Base-by-base conservation (phyloP, 1,140 invertebrate species). In the Chlorops oryzae region DNA sequence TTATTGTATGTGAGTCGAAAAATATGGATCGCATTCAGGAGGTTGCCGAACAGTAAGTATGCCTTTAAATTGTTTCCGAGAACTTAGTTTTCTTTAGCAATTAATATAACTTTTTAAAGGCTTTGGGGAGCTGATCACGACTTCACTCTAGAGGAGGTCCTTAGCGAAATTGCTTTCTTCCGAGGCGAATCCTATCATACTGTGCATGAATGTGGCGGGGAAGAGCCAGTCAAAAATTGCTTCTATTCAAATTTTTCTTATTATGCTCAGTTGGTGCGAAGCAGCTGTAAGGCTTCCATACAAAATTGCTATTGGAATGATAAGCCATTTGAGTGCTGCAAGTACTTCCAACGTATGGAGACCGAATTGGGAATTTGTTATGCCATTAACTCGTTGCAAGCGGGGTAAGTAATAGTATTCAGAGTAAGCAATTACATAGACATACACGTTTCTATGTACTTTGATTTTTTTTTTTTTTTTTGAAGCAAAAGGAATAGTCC, bases 341-440 rank as follows among this genome's bases (percentile, higher is more conserved):
- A 75, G 42, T 80, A 81, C 57, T 85, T 86, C 54, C 70, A 74
- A 47, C 75, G 75, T 6, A 73, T 85, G 55, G 74, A 80, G 41
- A 85, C 83, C 0, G 83, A 85, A 64, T 58, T 82, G 22, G 84
- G 84, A 1, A 65, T 74, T 15, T 86, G 83, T 57, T 85, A 75
- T 61, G 77, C 74, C 21, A 75, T 85, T 4, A 85, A 85, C 57
- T 79, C 80, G 1, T 69, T 81, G 47, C 82, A 84, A 68, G 75
- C 72, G 1, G 65, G 62, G 68, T 70, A 25, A 37, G 60, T 37
- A 22, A 5, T 9, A 20, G 15, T 39, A 12, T 17, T 39, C 7
- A 12, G 17, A 17, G 18, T 32, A 32, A 10, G 9, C 9, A 10
- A 32, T 32, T 32, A 10, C 28, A 10, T 32, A 10, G 9, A 32